Evolutionary conservation across 2,113 vertebrate genomes (phyloP), one percentile per base, ranked within the genome.

Genomic region (Sakesphorus luctuosus): DNA sequence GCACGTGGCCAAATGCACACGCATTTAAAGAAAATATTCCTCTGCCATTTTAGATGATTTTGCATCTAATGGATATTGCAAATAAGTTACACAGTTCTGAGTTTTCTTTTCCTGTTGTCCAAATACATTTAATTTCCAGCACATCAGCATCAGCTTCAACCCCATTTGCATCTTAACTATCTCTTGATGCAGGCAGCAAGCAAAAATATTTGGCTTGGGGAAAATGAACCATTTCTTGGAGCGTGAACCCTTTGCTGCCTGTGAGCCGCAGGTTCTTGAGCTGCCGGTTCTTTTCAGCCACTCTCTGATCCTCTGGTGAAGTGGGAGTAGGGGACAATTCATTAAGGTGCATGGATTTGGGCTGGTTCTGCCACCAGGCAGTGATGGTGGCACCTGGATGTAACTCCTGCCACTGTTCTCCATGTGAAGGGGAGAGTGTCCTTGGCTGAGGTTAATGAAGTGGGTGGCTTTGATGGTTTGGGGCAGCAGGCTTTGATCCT

Each of bases 221-320:
- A 65, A 24, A 15, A 12, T 0, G 43, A 80, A 31, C 31, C 46
- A 1, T 46, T 82, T 29, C n/a, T 65, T 35, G 2, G 46, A 53
- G 31, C 63, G 33, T 23, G 31, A 36, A 0, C 24, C 35, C 67
- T 18, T 28, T 83, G 79, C 52, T 68, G 76, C 59, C 44, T 58
- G 1, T 13, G 2, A 10, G 47, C 11, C 56, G 9, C 0, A 0
- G 53, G 18, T 46, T 31, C 52, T 53, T 0, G 1, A 15, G 31
- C 62, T 90, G 58, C 35, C 58, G 6, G 5, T 6, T 20, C 11
- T 26, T 50, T 11, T 19, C 26, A 11, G 55, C 7, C 31, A 21
- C 13, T 46, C 23, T 2, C 52, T 53, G 67, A 18, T 11, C 28
- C 35, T 29, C 73, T 40, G 28, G 26, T 20, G 11, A 62, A 0